A percentile compares a stretch with the other conserved stretches of the same genome.
These are phyloP conservation scores for Eclectus roratus DNA, from an alignment of 2,113 vertebrate species.

Conservation along the genomic window DNA sequence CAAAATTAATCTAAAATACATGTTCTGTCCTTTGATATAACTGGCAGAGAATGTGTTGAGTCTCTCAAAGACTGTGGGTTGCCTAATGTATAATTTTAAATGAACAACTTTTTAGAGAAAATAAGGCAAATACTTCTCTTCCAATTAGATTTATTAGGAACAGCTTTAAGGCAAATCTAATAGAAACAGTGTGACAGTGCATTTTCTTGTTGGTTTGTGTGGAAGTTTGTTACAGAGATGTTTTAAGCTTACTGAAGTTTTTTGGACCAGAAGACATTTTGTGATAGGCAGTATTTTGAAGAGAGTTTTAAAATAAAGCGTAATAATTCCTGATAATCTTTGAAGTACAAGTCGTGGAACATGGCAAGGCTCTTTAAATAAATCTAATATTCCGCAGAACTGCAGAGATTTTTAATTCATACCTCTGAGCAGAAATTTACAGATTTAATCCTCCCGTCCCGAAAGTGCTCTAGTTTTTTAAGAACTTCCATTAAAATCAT, in stretches of 20 bases:
- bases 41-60: background rate
- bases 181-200: background rate
- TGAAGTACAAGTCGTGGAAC: background rate
- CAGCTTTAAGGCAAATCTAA: background rate
- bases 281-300: background rate
- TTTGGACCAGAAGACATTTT: background rate
- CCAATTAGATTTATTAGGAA: background rate
- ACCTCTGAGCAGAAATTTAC: background rate
- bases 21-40: background rate
- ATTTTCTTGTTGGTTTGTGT: background rate
- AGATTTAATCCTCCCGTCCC: background rate
- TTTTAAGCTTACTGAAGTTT: background rate
- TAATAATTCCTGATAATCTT: background rate
- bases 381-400: background rate
- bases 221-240: background rate
- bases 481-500: background rate
- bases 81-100: background rate
- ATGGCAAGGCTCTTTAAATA: background rate
- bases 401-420: background rate
- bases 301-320: background rate
- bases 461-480: background rate
- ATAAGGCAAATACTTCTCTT: background rate
- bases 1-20: background rate
- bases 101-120: background rate
- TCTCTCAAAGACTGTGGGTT: background rate